Evolutionary conservation across 2,797 vertebrate species (phyloP), one percentile per base, ranked within the genome.

Genomic region (Merluccius polli): DNA sequence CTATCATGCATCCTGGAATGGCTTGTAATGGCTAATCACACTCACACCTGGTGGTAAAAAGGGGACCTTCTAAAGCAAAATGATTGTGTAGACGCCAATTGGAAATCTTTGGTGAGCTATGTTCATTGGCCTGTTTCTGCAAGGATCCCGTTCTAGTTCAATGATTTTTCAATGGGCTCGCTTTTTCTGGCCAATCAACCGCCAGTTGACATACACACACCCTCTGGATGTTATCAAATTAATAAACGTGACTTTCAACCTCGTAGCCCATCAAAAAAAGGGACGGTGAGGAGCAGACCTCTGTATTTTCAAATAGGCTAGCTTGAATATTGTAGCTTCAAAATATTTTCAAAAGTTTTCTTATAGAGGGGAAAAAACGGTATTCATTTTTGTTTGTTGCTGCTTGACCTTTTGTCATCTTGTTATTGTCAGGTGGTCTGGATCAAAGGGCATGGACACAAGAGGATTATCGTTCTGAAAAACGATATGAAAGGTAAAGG

Each of bases 381-480:
- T 70, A 2, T 1, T 33, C 6, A 32, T 71, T 71, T 21, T 27
- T 41, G 18, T 71, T 6, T 44, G 6, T 9, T 71, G 21, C 67
- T 21, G 16, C 30, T 71, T 36, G 18, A 29, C 36, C 15, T 27
- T 13, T 81, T 67, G 77, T 71, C 70, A 3, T n/a, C 3, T 7
- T 44, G 31, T 75, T 15, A 0, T 86, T 4, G 71, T 12, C 82
- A 99, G 98, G 97, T 99, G 73, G 95, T 99, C 84, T 99, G 97
- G 97, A 98, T 99, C 88, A 99, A 99, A 93, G 97, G 97, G 38
- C 97, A 98, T 4, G 96, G 97, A 71, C 96, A 99, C 90, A 99
- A 99, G 92, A 97, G 96, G 92, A 99, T 99, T 89, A 96, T 99
- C 74, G 98, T 99, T 86, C 93, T 99, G 71, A 99, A 98, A 92